These are phyloP conservation scores for Dynastes maya DNA, from an alignment of 2,888 invertebrate species.

Conservation along the genomic window DNA sequence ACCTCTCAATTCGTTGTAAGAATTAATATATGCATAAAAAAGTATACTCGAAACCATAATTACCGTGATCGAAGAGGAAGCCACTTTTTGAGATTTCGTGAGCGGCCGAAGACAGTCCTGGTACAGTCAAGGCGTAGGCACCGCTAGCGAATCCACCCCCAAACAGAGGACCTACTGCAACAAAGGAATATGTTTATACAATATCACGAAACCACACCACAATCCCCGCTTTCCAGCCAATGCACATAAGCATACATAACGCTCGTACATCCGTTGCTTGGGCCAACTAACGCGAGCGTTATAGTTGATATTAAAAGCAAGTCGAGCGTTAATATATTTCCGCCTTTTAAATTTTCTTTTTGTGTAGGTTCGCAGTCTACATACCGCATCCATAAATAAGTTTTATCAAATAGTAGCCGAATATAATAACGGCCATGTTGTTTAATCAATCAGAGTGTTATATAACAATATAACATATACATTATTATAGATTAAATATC, in stretches of 20 bases:
- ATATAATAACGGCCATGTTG: too few relatives aligned
- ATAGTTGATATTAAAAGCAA: conserved; percentile 54
- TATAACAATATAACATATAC: too few relatives aligned
- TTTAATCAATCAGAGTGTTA: too few relatives aligned
- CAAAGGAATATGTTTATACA: conserved; percentile 63
- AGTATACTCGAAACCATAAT: conserved; percentile 47
- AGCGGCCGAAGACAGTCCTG: conserved; percentile 67
- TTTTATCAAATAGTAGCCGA: too few relatives aligned
- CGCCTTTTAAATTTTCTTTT: conserved; percentile 4
- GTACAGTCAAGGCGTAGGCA: conserved; percentile 68
- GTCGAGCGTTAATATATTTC: conserved; percentile 51
- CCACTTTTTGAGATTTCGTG: conserved; percentile 67
- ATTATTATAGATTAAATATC: too few relatives aligned
- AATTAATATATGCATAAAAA: background rate
- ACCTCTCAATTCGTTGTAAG: too few relatives aligned
- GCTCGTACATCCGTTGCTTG: conserved; percentile 22
- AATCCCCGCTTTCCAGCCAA: conserved; percentile 55
- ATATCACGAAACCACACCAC: conserved; percentile 58
- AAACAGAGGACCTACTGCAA: conserved; percentile 70
- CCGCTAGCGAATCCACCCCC: conserved; percentile 67
- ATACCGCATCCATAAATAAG: too few relatives aligned
- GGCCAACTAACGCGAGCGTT: conserved; percentile 33
- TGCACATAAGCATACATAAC: conserved; percentile 54
- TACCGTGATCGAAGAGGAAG: conserved; percentile 70
- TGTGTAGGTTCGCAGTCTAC: background rate